Evolutionary conservation across 2,113 vertebrate species (phyloP), one percentile per base, ranked within the genome.

Genomic region (Lutjanus erythropterus): DNA sequence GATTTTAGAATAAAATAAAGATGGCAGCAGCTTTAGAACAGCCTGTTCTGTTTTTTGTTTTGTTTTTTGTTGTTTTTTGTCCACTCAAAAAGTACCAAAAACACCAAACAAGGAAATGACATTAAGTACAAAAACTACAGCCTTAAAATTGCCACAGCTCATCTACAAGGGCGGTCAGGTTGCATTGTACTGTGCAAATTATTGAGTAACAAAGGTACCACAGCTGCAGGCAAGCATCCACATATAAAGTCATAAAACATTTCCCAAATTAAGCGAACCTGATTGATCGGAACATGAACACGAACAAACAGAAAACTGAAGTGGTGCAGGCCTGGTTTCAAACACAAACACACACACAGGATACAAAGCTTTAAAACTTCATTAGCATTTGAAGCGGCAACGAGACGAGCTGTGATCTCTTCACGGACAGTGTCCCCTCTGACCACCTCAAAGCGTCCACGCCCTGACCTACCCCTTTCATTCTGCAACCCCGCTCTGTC

Each of bases 321-420:
- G 41, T 35, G 21, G 41, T 12, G 42, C 68, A 29, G 15, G 18
- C 35, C 5, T 18, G 39, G 35, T 79, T 47, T 79, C 67, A 42
- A 19, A 52, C 0, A 56, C 46, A 67, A 47, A 55, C 1, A 56
- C 46, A 67, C 41, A 55, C 1, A 25, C 16, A 52, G 27, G 6
- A 65, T 4, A 77, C 49, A 79, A 86, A 78, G 70, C n/a, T n/a
- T n/a, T n/a, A 60, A 50, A 60, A 42, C 47, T 37, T 52, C 14
- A 78, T 86, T 85, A 80, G 78, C 86, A 87, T 83, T 46, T 78
- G 65, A 84, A 84, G 56, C 27, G 6, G 33, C 1, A 16, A 29
- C 11, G 11, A 73, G 19, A 29, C 11, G 11, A 73, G 64, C 85
- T 81, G 47, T 81, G 67, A 78, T 83, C 81, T 62, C 81, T 71